These are phyloP conservation scores for Anser cygnoides DNA, from an alignment of 2,113 vertebrate genomes.

Conservation along the genomic window DNA sequence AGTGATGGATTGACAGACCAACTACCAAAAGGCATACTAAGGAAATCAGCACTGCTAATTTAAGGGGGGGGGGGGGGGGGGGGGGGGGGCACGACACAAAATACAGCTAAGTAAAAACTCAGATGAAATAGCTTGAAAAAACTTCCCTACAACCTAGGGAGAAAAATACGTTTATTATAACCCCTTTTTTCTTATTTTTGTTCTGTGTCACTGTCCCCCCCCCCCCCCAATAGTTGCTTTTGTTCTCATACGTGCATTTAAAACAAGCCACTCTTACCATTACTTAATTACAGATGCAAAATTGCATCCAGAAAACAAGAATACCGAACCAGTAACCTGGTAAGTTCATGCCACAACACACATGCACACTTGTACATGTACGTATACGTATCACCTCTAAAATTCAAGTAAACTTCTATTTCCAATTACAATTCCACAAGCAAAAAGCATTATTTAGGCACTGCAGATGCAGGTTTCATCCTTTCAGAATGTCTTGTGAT, in stretches of 20 bases:
- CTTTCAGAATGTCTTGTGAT: neutral
- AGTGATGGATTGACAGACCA: conserved; percentile 16
- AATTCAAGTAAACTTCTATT: neutral
- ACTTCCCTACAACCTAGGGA: neutral
- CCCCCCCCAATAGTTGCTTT: neutral
- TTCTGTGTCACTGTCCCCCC: neutral
- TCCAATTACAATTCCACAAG: neutral
- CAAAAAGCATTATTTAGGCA: neutral
- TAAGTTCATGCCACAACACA: neutral
- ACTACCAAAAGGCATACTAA: neutral
- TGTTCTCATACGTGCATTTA: rapidly evolving
- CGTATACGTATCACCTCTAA: neutral
- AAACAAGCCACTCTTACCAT: neutral
- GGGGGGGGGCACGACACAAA: neutral
- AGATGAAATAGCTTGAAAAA: neutral
- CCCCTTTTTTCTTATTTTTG: neutral
- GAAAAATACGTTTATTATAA: neutral
- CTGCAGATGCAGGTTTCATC: neutral
- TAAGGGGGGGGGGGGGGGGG: neutral
- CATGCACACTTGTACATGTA: neutral
- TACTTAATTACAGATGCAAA: neutral
- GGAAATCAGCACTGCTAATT: neutral
- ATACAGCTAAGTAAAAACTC: neutral
- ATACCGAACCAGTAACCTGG: neutral
- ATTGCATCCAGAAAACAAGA: neutral